Percentiles rank a stretch among this genome's conserved stretches.
These are phyloP conservation scores for Leptonema lineaticorne DNA, from an alignment of 1,140 invertebrate species.

Conservation along the genomic window DNA sequence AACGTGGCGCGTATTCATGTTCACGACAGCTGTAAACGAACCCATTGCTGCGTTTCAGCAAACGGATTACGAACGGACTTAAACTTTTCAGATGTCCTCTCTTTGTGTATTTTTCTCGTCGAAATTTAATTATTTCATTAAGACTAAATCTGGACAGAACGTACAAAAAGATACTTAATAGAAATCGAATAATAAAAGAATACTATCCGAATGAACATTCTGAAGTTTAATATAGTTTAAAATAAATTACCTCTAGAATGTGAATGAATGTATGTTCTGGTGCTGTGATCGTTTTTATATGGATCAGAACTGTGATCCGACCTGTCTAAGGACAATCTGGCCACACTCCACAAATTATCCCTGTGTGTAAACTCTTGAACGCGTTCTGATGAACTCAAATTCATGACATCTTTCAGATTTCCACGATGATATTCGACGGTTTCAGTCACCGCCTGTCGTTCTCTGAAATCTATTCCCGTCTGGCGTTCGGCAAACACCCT, in stretches of 20 bases:
- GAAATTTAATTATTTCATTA: too few relatives aligned
- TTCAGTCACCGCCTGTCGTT: background rate
- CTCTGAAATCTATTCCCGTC: constrained; percentile 17
- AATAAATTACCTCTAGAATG: constrained; percentile 31
- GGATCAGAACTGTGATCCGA: constrained; percentile 25
- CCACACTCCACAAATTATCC: constrained; percentile 38
- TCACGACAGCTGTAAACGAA: background rate
- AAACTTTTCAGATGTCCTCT: too few relatives aligned
- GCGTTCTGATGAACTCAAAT: constrained; percentile 27
- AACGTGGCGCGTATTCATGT: background rate
- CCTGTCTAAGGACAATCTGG: constrained; percentile 35
- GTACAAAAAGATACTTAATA: too few relatives aligned
- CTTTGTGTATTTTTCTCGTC: too few relatives aligned
- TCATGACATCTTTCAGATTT: constrained; percentile 12
- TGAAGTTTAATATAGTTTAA: too few relatives aligned
- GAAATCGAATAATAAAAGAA: too few relatives aligned
- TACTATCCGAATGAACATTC: too few relatives aligned
- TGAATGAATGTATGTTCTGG: constrained; percentile 24
- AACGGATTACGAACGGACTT: background rate
- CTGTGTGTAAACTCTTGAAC: constrained; percentile 14
- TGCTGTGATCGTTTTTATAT: constrained; percentile 30
- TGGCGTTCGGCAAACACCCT: constrained; percentile 14
- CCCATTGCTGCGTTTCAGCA: background rate
- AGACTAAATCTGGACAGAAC: too few relatives aligned
- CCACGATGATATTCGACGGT: constrained; percentile 28